Base-by-base conservation (phyloP, 2,797 vertebrate species). In the Sebastes minor region DNA sequence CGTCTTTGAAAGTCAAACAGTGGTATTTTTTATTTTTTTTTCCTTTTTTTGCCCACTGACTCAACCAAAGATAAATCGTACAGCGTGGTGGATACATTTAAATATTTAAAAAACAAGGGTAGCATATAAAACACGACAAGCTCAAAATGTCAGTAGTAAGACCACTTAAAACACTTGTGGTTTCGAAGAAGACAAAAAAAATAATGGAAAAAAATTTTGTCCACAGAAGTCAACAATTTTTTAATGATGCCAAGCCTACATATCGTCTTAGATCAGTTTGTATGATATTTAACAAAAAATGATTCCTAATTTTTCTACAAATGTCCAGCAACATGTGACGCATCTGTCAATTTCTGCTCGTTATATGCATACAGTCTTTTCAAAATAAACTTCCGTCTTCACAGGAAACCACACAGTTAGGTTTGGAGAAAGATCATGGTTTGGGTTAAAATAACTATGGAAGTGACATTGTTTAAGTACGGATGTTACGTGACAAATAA, bases 1-100 rank as follows among this genome's bases (percentile, higher is more conserved):
- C 64, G 46, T 87, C 88, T 74, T 76, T 65, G 55, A 85, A 93
- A 88, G 86, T 91, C 88, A 89, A 88, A 88, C 85, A 70, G 23
- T 60, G 66, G 60, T 60, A 53, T 61, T 74, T 49, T 9, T 0
- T 35, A 0, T 2, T 52, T 61, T 56, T 42, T 38, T 72, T 71
- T 71, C 30, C 27, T 64, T 38, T 72, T 71, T 75, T 28, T 5
- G 2, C 20, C 32, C 59, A 2, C 22, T 66, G 57, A 74, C 63
- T 85, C 10, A 8, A 67, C 20, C 7, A 65, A 62, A 69, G 64
- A 80, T 57, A 79, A 76, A 70, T 62, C 14, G 18, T 3, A 63
- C 78, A 71, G 56, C 68, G n/a, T 2, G 6, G 64, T 61, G 35
- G 73, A 76, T 60, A 30, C 6, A 76, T 77, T 64, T 69, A 35